phyloP scores from a whole-genome alignment of 1,140 invertebrate species.

The Neodiprion lecontei region DNA sequence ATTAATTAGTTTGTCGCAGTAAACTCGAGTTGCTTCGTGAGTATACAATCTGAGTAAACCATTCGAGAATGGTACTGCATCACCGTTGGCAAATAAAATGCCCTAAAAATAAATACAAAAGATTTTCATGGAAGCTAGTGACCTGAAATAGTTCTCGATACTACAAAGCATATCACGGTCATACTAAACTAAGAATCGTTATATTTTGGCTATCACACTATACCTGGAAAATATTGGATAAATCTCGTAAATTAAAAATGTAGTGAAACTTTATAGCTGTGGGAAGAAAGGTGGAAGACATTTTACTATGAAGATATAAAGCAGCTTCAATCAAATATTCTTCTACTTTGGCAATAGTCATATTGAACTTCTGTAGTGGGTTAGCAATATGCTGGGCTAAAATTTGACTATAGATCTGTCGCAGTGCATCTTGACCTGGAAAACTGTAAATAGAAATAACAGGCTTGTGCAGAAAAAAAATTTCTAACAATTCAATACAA shows the following conservation, averaged over 20 bases:
- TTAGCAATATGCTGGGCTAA: conserved; percentile 78
- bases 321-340: conserved; percentile 74
- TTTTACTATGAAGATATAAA: conserved; percentile 78
- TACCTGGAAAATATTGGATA: conserved; percentile 90
- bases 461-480: neutral
- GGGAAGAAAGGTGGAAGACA: conserved; percentile 80
- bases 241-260: conserved; percentile 89
- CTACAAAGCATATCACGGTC: neutral
- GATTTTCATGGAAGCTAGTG: too few species aligned
- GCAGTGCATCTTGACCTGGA: conserved; percentile 80
- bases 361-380: conserved; percentile 71
- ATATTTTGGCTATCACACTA: conserved; percentile 16
- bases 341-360: conserved; percentile 66
- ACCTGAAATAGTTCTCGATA: neutral
- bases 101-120: conserved; percentile 67
- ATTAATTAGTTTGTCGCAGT: conserved; percentile 87
- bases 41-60: conserved; percentile 84
- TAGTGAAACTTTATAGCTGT: conserved; percentile 97
- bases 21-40: conserved; percentile 90
- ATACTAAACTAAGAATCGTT: neutral
- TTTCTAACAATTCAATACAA: neutral
- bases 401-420: conserved; percentile 85
- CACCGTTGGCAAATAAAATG: conserved; percentile 84
- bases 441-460: conserved; percentile 67
- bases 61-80: conserved; percentile 73